Base-by-base conservation (phyloP, 2,797 vertebrate genomes). In the Sebastes baramenuke region DNA sequence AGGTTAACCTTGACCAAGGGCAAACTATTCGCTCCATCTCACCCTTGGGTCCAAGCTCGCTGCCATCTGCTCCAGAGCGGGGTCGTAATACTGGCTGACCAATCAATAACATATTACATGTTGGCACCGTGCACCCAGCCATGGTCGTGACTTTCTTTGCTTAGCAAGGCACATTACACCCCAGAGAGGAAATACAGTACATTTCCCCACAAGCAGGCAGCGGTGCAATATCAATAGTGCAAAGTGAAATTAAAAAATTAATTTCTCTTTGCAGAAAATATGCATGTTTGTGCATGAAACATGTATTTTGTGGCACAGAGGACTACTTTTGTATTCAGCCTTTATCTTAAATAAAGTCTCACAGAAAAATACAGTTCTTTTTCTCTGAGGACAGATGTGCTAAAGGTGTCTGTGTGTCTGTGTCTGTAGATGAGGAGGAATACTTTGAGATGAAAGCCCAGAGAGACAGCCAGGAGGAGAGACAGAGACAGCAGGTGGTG, bases 1-100 rank as follows among this genome's bases (percentile, higher is more conserved):
- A 83, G 75, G 73, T 84, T 91, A 91, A 91, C 92, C 92, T 94
- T 94, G 87, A 81, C 77, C 85, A 89, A 93, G 89, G 93, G 71
- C 90, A 87, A 87, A 88, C 84, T 62, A 87, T 91, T 89, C 85
- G 77, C 80, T 88, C 56, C 79, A 87, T 86, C 76, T 86, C 85
- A 89, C 88, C 90, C 88, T 87, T 70, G 86, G 85, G 87, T 84
- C 88, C 77, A 70, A 75, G 81, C 80, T 85, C 60, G 52, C 73
- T 79, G 89, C 92, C 94, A 95, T 95, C 92, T 95, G 93, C 81
- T 92, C 83, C 69, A 77, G 65, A 81, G 80, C 67, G 81, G 73
- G 79, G 85, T 91, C 82, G 90, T 82, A 89, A 87, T 82, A 76
- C 85, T 72, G 84, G 82, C 76, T 76, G 82, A 87, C 76, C 80